Percentiles rank a stretch among this genome's conserved stretches.
Conservation (phyloP, 2,888 invertebrate genomes). For the Leuctra nigra region DNA sequence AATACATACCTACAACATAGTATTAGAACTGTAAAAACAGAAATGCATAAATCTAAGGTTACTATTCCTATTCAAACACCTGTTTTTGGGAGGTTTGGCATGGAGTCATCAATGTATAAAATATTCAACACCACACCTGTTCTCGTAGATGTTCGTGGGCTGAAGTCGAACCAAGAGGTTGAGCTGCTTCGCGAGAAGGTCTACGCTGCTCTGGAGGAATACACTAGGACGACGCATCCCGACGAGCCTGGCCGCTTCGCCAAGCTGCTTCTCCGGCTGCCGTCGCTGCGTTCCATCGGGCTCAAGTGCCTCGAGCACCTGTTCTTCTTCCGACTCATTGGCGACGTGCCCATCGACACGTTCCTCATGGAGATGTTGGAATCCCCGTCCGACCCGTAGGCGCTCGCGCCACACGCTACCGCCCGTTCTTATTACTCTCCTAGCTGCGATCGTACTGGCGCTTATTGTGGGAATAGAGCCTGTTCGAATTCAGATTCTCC, state of each 20-base stretch:
- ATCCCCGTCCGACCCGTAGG: constrained; percentile 46
- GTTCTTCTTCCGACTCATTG: constrained; percentile 88
- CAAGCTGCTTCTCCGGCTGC: constrained; percentile 81
- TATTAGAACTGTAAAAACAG: no score
- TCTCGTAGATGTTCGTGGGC: constrained; percentile 73
- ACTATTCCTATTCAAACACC: no score
- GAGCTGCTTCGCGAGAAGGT: constrained; percentile 88
- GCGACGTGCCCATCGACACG: constrained; percentile 76
- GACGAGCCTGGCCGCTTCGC: constrained; percentile 94
- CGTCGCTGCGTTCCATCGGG: constrained; percentile 84
- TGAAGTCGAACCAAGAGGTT: constrained; percentile 75
- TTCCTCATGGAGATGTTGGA: constrained; percentile 80
- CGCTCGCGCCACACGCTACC: no score
- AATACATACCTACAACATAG: no score
- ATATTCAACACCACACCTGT: no score
- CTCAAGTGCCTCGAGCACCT: constrained; percentile 92
- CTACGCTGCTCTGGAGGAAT: constrained; percentile 92
- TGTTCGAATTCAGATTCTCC: no score
- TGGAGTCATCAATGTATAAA: no score
- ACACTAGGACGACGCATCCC: constrained; percentile 80
- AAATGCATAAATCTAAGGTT: no score
- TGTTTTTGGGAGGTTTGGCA: no score
- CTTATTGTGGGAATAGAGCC: no score
- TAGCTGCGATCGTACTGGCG: no score
- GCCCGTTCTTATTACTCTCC: no score